A percentile compares a stretch with the other conserved stretches of the same genome.
phyloP scores from a whole-genome alignment of 2,797 vertebrate species.

The Ataeniobius toweri region DNA sequence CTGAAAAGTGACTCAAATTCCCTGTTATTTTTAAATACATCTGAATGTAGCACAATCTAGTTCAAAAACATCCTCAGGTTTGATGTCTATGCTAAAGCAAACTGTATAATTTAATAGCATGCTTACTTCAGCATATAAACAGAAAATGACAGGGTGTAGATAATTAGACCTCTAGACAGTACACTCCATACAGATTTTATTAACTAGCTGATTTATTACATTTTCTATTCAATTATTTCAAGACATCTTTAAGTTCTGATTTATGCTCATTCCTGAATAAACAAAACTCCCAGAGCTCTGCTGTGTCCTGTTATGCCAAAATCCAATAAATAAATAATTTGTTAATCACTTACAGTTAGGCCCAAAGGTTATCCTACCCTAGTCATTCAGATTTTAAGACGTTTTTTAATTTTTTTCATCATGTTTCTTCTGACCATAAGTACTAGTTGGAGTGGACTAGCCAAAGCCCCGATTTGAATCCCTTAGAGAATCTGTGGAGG shows the following conservation, averaged over 20 bases:
- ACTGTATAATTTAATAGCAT: neutral
- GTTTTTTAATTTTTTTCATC: neutral
- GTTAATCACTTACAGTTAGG: neutral
- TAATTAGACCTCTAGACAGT: neutral
- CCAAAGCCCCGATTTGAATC: neutral
- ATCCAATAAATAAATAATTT: neutral
- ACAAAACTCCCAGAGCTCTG: neutral
- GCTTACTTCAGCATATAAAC: neutral
- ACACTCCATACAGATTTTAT: neutral
- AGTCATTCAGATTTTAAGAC: neutral
- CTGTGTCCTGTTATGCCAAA: neutral
- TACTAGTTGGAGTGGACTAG: neutral
- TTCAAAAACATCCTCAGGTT: neutral
- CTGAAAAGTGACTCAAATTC: conserved; percentile 1
- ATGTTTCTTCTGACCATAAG: neutral
- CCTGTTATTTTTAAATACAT: conserved; percentile 1
- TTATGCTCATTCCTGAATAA: neutral
- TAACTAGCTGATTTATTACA: neutral
- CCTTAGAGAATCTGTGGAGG: neutral
- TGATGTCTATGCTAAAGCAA: neutral
- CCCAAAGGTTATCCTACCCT: neutral
- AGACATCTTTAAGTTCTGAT: neutral
- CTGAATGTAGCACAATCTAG: neutral
- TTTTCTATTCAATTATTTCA: neutral
- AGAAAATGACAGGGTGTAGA: neutral